Conservation (phyloP, 2,888 invertebrate genomes). For the Pollenia labialis region DNA sequence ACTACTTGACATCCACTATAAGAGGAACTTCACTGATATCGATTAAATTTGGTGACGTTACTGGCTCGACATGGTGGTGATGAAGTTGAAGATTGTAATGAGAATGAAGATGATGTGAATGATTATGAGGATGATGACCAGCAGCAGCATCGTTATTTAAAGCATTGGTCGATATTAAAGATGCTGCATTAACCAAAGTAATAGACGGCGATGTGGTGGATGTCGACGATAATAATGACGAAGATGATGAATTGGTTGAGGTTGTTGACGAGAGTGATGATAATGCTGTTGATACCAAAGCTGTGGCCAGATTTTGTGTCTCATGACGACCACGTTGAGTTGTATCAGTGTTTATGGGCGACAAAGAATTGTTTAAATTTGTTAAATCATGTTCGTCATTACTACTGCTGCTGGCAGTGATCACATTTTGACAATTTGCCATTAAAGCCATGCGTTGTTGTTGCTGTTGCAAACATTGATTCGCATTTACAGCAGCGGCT, state of each 20-base stretch:
- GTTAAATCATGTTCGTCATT: constrained; percentile 57
- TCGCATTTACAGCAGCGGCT: constrained; percentile 83
- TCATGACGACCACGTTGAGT: constrained; percentile 30
- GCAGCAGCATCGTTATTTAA: constrained; percentile 30
- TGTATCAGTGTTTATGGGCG: constrained; percentile 18
- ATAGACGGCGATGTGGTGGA: constrained; percentile 54
- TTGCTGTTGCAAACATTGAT: constrained; percentile 82
- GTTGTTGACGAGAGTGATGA: constrained; percentile 78
- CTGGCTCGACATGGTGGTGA: constrained; percentile 74
- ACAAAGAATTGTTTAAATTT: constrained; percentile 66
- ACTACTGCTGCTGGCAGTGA: constrained; percentile 70
- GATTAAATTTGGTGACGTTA: constrained; percentile 84
- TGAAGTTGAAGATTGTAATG: constrained; percentile 49
- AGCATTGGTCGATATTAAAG: constrained; percentile 55
- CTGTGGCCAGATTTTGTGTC: constrained; percentile 61
- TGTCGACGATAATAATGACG: constrained; percentile 69
- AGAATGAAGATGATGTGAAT: constrained; percentile 32
- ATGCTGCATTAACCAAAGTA: constrained; percentile 49
- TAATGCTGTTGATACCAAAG: constrained; percentile 74
- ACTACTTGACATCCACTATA: constrained; percentile 84
- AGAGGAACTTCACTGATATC: constrained; percentile 84
- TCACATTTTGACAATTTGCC: constrained; percentile 76
- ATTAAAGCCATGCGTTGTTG: constrained; percentile 80
- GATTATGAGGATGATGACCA: constrained; percentile 64
- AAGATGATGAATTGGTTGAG: constrained; percentile 74